Evolutionary conservation across 1,140 invertebrate genomes (phyloP).

Genomic region (Helicoverpa zea): DNA sequence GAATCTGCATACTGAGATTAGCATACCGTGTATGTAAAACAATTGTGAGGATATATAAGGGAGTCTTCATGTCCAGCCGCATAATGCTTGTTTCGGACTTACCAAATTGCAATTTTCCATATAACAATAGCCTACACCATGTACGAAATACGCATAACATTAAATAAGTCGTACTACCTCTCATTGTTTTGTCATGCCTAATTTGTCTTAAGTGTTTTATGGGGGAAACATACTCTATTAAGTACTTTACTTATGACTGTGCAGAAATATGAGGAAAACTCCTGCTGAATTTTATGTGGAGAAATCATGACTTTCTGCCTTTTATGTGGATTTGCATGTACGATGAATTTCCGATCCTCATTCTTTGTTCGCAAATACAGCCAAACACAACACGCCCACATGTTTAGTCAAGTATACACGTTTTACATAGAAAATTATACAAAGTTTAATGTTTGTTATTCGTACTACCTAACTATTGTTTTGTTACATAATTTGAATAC

Average conservation of each 20-base stretch:
- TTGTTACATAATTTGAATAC: conserved; percentile 16
- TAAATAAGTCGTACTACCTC: not conserved
- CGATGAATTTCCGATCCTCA: not conserved
- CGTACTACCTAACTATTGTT: not conserved
- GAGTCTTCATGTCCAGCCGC: no score
- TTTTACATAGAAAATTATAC: not conserved
- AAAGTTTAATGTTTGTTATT: conserved; percentile 1
- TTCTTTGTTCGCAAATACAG: not conserved
- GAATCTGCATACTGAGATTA: not conserved
- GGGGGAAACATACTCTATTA: not conserved
- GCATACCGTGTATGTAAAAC: not conserved
- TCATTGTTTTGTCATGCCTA: not conserved
- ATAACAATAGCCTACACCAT: not conserved
- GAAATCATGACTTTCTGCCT: not conserved
- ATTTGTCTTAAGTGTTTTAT: not conserved
- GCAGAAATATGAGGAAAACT: not conserved
- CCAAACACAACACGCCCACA: not conserved
- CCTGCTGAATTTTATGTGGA: not conserved
- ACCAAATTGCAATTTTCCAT: not conserved
- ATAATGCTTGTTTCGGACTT: not conserved
- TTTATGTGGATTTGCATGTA: not conserved
- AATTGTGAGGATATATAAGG: not conserved
- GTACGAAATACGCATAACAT: not conserved
- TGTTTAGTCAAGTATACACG: not conserved
- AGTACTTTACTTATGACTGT: not conserved